Base-by-base conservation (phyloP, 30 jellyfish, hydroid and myxozoan species). In the Aurelia coerulea region DNA sequence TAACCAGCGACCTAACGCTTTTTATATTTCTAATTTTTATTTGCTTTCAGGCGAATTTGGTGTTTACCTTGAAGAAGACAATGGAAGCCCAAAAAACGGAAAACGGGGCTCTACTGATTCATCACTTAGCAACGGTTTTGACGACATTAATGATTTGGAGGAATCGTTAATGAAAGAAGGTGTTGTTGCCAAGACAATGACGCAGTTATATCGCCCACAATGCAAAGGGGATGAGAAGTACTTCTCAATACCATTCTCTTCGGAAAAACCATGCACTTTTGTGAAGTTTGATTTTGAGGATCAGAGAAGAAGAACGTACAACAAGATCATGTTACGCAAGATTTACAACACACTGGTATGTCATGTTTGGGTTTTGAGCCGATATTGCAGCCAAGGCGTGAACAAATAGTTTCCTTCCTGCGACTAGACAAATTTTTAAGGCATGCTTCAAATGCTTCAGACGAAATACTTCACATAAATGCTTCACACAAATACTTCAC, bases 201-300 rank as follows among this genome's bases (percentile, higher is more conserved):
- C 99, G 29, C 42, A 81, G 1, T 93, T 96, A 4, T 59, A 33
- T 37, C 77, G 58, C 52, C 99, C 99, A 16, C 34, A 77, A 4
- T 85, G 98, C 74, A 79, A 68, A 50, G 92, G 79, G 72, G 83
- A 78, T 67, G 83, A 68, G 77, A 89, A 89, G 65, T 94, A 87
- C 72, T 90, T 35, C 72, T 68, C 79, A 14, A 86, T 94, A 5
- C 99, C 99, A 29, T 94, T 81, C 63, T 95, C 80, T 8, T 73
- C 87, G 32, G 88, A 78, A 18, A 94, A 94, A 71, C 97, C 97
- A 46, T 94, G 99, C 78, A 73, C 96, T 0, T 92, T 73, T 69
- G 90, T 94, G 72, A 94, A 94, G 76, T 94, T 94, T 74, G 97
- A 96, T 37, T 94, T 89, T 85, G 99, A 94, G 76, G 99, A 94